Evolutionary conservation across 2,113 vertebrate species (phyloP).

Genomic region (Alouatta palliata): DNA sequence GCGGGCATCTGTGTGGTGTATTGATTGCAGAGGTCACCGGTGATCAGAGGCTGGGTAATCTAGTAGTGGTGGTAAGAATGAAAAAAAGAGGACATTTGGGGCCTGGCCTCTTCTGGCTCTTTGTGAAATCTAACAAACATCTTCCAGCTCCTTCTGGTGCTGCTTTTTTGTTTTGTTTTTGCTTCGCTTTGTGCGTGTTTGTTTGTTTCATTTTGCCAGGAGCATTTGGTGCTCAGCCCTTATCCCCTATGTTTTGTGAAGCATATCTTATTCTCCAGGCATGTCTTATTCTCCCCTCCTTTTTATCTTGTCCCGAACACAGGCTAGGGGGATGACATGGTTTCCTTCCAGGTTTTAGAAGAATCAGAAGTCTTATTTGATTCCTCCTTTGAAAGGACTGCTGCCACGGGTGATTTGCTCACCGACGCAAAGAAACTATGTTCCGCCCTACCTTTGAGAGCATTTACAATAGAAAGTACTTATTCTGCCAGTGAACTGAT

Average conservation of each 20-base stretch:
- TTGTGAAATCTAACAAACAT: neutral
- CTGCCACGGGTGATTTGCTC: neutral
- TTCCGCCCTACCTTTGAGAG: neutral
- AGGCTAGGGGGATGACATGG: neutral
- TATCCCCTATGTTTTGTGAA: neutral
- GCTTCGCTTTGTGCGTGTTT: neutral
- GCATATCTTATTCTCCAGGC: neutral
- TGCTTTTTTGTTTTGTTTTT: neutral
- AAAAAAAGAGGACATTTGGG: neutral
- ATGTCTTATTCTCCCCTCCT: neutral
- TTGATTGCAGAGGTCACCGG: too few relatives aligned
- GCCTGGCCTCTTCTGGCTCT: neutral
- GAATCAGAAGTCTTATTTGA: conserved; percentile 26
- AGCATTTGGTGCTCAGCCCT: neutral
- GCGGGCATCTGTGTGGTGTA: rapidly evolving
- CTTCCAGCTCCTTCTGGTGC: neutral
- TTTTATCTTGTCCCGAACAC: neutral
- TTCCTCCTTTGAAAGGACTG: conserved; percentile 39
- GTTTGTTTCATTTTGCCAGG: neutral
- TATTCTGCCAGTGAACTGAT: neutral
- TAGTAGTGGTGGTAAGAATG: neutral
- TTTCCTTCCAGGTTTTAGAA: conserved; percentile 8
- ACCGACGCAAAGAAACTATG: neutral
- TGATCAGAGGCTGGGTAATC: neutral
- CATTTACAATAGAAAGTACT: neutral